phyloP scores from a whole-genome alignment of 1,140 invertebrate species.

The Halesus radiatus region DNA sequence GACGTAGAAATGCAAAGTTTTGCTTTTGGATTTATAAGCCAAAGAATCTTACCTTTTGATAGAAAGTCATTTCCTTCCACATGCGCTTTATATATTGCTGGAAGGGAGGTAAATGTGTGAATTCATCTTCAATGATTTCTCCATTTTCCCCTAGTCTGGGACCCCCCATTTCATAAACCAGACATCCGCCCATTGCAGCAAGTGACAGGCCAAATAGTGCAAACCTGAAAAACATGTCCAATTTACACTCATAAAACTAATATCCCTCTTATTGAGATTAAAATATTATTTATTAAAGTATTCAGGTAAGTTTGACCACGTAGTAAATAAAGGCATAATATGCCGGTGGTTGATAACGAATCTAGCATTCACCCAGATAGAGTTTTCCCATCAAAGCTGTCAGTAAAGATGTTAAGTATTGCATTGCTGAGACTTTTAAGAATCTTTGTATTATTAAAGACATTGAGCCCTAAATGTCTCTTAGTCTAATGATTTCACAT shows the following conservation, averaged over 20 bases:
- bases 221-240: constrained; percentile 63
- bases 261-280: too few species aligned
- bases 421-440: too few species aligned
- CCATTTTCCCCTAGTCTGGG: constrained; percentile 83
- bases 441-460: too few species aligned
- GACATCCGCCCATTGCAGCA: constrained; percentile 66
- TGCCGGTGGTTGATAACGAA: too few species aligned
- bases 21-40: too few species aligned
- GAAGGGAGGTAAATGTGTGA: constrained; percentile 77
- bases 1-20: too few species aligned
- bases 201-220: constrained; percentile 70
- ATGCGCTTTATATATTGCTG: constrained; percentile 82
- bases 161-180: constrained; percentile 78
- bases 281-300: not conserved
- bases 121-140: constrained; percentile 85
- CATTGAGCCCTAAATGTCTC: not conserved
- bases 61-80: constrained; percentile 82
- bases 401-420: too few species aligned
- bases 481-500: not conserved
- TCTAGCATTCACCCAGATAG: too few species aligned
- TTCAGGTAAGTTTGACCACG: too few species aligned
- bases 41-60: constrained; percentile 74
- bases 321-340: too few species aligned
- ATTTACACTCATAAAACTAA: not conserved
- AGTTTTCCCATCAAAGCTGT: too few species aligned